phyloP scores from a whole-genome alignment of 2,888 invertebrate species.

The Sturmia bella region DNA sequence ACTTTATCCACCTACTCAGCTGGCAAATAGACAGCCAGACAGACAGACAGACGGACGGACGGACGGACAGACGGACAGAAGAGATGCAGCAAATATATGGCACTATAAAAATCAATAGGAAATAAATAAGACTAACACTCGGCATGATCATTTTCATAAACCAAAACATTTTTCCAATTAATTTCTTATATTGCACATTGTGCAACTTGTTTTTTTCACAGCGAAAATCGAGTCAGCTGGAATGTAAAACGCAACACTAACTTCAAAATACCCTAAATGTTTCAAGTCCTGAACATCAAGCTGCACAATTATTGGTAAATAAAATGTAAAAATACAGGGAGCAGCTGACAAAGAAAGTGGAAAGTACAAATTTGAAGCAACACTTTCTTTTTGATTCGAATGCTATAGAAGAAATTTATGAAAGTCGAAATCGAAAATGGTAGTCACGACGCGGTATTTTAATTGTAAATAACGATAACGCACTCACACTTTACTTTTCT shows the following conservation, averaged over 20 bases:
- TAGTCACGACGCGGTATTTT: too few relatives aligned
- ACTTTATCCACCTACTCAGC: constrained; percentile 41
- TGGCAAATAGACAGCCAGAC: constrained; percentile 38
- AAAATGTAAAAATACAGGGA: too few relatives aligned
- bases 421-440: too few relatives aligned
- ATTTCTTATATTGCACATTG: constrained; percentile 50
- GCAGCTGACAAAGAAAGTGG: too few relatives aligned
- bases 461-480: too few relatives aligned
- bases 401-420: too few relatives aligned
- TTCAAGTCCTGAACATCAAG: background rate
- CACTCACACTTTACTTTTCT: too few relatives aligned
- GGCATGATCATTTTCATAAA: constrained; percentile 58
- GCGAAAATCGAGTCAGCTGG: background rate
- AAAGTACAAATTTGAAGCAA: too few relatives aligned
- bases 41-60: too few relatives aligned
- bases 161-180: constrained; percentile 67
- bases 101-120: constrained; percentile 54
- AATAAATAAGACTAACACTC: constrained; percentile 63
- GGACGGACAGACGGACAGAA: too few relatives aligned
- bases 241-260: background rate
- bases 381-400: too few relatives aligned
- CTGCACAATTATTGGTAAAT: too few relatives aligned
- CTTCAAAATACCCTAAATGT: background rate
- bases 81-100: constrained; percentile 25
- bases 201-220: constrained; percentile 1